Evolutionary conservation across 2,797 vertebrate genomes (phyloP).

Genomic region (Fratercula arctica): DNA sequence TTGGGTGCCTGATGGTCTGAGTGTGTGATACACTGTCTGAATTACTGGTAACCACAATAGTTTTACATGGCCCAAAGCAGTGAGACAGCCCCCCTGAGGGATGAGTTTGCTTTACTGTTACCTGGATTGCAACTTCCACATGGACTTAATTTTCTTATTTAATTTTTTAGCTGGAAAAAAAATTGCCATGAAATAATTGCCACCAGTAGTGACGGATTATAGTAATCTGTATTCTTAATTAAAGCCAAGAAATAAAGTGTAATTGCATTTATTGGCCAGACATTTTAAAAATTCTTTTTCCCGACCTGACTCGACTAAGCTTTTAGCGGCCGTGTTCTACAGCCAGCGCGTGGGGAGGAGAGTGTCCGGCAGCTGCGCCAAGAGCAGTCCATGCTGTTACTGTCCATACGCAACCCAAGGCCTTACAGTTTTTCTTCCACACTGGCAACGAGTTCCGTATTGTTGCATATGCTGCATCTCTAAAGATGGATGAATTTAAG

Average conservation of each 20-base stretch:
- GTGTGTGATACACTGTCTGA: background rate
- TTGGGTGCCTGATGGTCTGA: background rate
- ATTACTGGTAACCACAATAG: background rate
- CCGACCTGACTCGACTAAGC: background rate
- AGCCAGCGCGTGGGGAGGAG: background rate
- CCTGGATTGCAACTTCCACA: background rate
- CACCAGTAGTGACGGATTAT: background rate
- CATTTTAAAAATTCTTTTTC: background rate
- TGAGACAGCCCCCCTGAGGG: background rate
- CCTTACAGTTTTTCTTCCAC: background rate
- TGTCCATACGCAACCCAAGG: background rate
- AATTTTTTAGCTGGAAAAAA: constrained; percentile 15
- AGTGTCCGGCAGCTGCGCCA: background rate
- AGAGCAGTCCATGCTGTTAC: background rate
- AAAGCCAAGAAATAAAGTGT: background rate
- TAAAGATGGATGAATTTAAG: background rate
- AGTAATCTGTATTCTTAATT: constrained; percentile 1
- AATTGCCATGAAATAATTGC: background rate
- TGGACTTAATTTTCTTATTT: background rate
- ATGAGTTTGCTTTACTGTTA: background rate
- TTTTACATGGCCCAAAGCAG: background rate
- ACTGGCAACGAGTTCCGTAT: background rate
- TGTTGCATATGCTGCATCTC: background rate
- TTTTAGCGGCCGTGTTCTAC: background rate
- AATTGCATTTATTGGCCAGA: background rate